These are phyloP conservation scores for Heterodera carotae DNA, from an alignment of 1,140 invertebrate species.

Conservation along the genomic window DNA sequence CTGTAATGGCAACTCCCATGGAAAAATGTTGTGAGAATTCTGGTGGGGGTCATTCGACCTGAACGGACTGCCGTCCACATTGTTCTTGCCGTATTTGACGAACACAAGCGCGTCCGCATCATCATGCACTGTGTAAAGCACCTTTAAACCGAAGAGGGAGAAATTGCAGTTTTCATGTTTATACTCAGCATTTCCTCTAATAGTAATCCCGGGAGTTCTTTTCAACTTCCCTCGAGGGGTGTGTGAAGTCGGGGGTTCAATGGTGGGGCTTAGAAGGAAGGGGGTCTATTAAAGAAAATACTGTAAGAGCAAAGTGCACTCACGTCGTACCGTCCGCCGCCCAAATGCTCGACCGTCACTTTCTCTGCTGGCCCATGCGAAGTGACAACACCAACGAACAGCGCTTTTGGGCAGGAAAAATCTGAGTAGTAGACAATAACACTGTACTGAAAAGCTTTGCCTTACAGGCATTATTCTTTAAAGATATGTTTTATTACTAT, in stretches of 20 bases:
- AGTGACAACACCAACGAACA: constrained; percentile 90
- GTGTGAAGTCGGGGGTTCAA: no score
- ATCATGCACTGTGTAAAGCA: neutral
- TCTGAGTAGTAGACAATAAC: neutral
- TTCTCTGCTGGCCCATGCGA: constrained; percentile 94
- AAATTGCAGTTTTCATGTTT: neutral
- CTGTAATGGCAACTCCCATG: no score
- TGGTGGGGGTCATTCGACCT: no score
- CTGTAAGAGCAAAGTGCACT: neutral
- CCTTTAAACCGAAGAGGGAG: neutral
- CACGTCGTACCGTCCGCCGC: neutral
- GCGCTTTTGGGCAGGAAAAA: constrained; percentile 73
- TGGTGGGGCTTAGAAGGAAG: no score
- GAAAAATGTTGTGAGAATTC: no score
- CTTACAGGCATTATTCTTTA: no score
- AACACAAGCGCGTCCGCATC: neutral
- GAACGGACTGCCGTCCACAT: constrained; percentile 5
- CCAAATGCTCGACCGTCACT: constrained; percentile 81
- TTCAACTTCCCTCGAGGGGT: no score
- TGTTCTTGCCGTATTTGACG: constrained; percentile 9
- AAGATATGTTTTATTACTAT: no score
- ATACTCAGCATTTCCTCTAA: no score
- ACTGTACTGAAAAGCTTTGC: neutral
- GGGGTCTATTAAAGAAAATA: no score
- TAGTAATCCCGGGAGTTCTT: no score